Conservation (phyloP, 2,797 vertebrate genomes). For the Nyctibius grandis region DNA sequence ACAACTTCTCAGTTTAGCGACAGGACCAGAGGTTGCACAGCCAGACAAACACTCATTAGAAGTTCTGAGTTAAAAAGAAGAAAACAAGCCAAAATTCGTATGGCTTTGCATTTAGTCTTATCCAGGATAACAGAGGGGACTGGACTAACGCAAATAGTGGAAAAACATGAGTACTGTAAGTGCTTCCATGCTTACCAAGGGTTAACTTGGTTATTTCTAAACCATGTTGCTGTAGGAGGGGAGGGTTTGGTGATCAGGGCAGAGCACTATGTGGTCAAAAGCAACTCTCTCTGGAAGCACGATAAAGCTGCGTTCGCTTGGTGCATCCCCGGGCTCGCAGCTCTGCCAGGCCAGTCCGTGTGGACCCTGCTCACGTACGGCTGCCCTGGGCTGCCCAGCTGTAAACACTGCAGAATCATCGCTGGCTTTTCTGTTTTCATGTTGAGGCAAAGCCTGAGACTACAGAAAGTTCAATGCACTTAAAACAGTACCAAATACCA, state of each 20-base stretch:
- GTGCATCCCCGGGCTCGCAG: neutral
- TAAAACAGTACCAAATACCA: neutral
- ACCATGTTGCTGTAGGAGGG: neutral
- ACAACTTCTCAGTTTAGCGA: neutral
- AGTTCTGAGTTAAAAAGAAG: neutral
- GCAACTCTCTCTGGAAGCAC: neutral
- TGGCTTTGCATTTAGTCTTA: neutral
- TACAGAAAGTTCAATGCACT: neutral
- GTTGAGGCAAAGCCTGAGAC: neutral
- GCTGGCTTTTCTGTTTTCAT: neutral
- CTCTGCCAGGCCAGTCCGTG: neutral
- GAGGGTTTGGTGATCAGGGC: neutral
- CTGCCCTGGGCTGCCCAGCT: neutral
- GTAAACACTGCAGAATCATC: neutral
- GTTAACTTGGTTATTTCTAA: neutral
- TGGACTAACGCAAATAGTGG: neutral
- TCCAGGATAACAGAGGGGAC: neutral
- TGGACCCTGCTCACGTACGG: neutral
- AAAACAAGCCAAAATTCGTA: neutral
- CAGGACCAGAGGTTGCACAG: neutral
- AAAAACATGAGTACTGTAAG: neutral
- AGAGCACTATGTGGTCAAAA: neutral
- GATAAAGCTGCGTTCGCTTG: neutral
- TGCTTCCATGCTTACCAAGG: neutral
- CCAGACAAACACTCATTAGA: neutral